Conservation (phyloP, 2,113 vertebrate species). For the Shinisaurus crocodilurus region DNA sequence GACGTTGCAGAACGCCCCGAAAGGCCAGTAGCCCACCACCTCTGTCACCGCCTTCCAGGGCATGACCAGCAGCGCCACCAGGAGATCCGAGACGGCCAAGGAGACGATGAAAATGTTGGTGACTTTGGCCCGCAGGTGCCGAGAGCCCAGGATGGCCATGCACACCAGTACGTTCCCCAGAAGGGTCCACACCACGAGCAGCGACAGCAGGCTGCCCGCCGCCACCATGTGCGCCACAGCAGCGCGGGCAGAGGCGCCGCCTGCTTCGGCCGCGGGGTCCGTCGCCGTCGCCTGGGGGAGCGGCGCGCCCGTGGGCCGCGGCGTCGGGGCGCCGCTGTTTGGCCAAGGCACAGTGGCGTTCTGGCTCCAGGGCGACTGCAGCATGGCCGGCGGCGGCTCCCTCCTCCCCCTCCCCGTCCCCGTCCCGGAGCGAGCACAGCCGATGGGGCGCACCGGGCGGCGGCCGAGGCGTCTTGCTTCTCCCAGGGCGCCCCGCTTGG, state of each 20-base stretch:
- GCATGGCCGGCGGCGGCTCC: constrained; percentile 43
- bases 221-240: constrained; percentile 79
- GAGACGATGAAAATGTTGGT: constrained; percentile 95
- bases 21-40: constrained; percentile 95
- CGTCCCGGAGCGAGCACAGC: neutral
- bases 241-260: neutral
- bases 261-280: neutral
- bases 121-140: constrained; percentile 89
- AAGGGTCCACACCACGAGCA: constrained; percentile 93
- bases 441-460: neutral
- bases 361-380: constrained; percentile 24
- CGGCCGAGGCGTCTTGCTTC: neutral
- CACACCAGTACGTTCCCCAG: constrained; percentile 94
- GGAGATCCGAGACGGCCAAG: constrained; percentile 90
- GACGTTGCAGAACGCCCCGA: constrained; percentile 91
- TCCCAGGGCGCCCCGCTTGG: neutral
- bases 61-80: constrained; percentile 95
- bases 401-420: neutral
- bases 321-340: neutral
- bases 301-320: neutral
- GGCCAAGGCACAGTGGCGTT: neutral
- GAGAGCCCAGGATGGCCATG: constrained; percentile 87
- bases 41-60: constrained; percentile 96
- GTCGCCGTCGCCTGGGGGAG: neutral
- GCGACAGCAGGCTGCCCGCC: constrained; percentile 83